These are phyloP conservation scores for Pimephales promelas DNA, from an alignment of 2,113 vertebrate genomes.

Conservation along the genomic window DNA sequence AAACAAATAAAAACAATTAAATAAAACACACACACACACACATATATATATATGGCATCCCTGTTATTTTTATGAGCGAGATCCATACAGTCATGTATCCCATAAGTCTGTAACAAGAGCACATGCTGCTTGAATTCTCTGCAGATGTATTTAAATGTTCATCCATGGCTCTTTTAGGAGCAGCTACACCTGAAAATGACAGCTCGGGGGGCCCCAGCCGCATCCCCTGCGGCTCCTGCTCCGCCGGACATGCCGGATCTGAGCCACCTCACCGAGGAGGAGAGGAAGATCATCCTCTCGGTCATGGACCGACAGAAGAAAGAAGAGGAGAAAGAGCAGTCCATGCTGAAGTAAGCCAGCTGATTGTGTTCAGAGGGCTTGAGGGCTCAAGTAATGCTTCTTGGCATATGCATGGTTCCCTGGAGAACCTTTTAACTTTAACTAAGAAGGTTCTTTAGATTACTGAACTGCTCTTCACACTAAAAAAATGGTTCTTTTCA, in stretches of 20 bases:
- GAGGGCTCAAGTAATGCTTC: no score
- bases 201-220: conserved; percentile 78
- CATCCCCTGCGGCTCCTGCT: conserved; percentile 66
- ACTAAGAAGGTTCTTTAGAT: no score
- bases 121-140: neutral
- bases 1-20: no score
- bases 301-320: conserved; percentile 93
- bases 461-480: no score
- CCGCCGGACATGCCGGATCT: conserved; percentile 87
- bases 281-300: conserved; percentile 90
- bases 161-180: conserved; percentile 45
- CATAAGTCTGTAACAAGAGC: neutral
- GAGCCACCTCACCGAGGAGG: conserved; percentile 95
- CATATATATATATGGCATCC: no score
- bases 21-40: no score
- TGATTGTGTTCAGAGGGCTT: neutral
- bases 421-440: no score
- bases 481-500: no score
- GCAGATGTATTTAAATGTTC: neutral
- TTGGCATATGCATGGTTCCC: no score
- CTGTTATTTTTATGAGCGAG: no score
- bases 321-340: conserved; percentile 94
- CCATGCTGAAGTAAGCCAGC: conserved; percentile 87
- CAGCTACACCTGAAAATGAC: conserved; percentile 79
- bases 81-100: neutral